Base-by-base conservation (phyloP, 2,113 vertebrate genomes). In the Maylandia zebra region DNA sequence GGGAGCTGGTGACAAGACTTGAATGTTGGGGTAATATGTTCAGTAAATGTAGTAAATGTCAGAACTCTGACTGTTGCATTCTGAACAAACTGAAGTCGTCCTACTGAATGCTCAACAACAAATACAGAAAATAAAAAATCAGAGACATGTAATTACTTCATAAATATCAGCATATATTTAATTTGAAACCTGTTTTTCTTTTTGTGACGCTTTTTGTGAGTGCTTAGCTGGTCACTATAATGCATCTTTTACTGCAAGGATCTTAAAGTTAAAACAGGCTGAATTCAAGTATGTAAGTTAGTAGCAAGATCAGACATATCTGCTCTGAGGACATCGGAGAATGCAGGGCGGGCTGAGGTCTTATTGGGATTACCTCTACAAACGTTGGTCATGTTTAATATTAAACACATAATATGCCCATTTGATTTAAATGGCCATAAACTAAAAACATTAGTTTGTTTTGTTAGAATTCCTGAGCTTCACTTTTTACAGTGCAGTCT, bases 391-490 rank as follows among this genome's bases (percentile, higher is more conserved):
- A 36, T 64, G 17, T 64, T 36, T 64, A 11, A 64, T 64, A 64
- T 64, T 34, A 36, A 61, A 61, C 16, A 6, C 59, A 64, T 19
- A 66, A 36, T 7, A 36, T 64, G 16, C 16, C 10, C 17, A 64
- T 0, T 64, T 64, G 5, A 66, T 36, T 36, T 36, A 36, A 66
- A 38, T n/a, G 32, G 0, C 2, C 61, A 36, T 3, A 12, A 66
- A 66, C 16, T 36, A 64, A 64, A 64, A 34, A 19, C 16, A 19
- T 34, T 56, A 13, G 3, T 61, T 61, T 61, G 59, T 64, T 64
- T 34, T 32, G 16, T 64, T 64, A 11, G 30, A 32, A 4, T 61
- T 61, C 2, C 2, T 4, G 30, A 32, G 27, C 30, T 10, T 61
- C 2, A 17, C 17, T 17, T 64, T 34, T 30, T 57, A 57, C 56